Evolutionary conservation across 2,888 invertebrate genomes (phyloP), one percentile per base, ranked within the genome.

Genomic region (Actias luna): DNA sequence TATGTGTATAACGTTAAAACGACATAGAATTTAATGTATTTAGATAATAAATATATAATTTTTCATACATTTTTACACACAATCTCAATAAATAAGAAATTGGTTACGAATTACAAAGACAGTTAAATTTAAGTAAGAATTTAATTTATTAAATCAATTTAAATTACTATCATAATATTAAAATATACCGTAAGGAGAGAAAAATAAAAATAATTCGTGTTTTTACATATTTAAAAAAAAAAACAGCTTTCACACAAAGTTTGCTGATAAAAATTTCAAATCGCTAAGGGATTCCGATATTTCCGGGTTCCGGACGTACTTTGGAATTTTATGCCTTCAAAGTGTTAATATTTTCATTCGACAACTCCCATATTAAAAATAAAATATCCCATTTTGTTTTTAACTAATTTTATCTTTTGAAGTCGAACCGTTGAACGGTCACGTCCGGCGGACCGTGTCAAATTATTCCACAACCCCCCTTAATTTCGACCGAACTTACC

Each of bases 401-500:
- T 31, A 7, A 31, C 7, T 22, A 31, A 31, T 60, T 50, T 46
- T 60, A 29, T 35, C 14, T 59, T 42, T 22, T 18, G 14, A 18
- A 46, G 46, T 22, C 46, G 22, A 46, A 46, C 68, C 61, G 62
- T 58, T 71, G 72, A 84, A 83, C 85, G 82, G 83, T 71, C 73
- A 72, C 59, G 67, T 74, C 73, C 73, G 81, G 65, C 80, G 75
- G 75, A 84, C 83, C 87, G 80, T 77, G 76, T 78, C 85, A 68
- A 73, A 74, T 73, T 71, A 69, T 69, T 66, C 68, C 63, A 59
- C 73, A 72, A 74, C 76, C 82, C 78, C 78, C 74, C 70, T 72
- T 76, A 75, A 65, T 60, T 63, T 68, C 75, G 67, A 68, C 68
- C 72, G 78, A 81, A 90, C 92, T 88, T 86, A 92, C 92, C 89